Evolutionary conservation across 2,797 vertebrate species (phyloP).

Genomic region (Gymnoscopelus braueri): DNA sequence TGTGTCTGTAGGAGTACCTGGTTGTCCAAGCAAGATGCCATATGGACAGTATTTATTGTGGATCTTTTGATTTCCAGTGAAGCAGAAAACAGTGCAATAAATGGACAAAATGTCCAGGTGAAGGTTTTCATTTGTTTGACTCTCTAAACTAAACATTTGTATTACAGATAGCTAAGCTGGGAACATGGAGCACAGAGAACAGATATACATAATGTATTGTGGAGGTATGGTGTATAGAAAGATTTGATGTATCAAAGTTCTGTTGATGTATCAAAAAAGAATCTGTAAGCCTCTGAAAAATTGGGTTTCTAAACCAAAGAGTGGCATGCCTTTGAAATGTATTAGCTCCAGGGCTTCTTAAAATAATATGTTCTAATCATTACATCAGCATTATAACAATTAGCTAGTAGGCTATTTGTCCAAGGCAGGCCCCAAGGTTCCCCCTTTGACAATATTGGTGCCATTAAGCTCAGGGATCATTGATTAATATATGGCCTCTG

Average conservation of each 20-base stretch:
- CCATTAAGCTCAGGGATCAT: slow-evolving; percentile 50
- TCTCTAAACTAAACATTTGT: slow-evolving; percentile 18
- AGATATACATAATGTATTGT: not conserved
- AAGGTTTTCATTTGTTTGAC: slow-evolving; percentile 25
- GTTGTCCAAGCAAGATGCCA: too few relatives aligned
- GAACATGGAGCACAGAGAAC: slow-evolving; percentile 13
- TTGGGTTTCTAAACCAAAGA: not conserved
- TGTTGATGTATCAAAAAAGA: too few relatives aligned
- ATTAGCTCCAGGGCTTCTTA: not conserved
- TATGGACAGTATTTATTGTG: too few relatives aligned
- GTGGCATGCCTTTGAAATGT: slow-evolving; percentile 32
- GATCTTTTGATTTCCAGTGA: slow-evolving; percentile 30
- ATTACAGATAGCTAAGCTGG: slow-evolving; percentile 21
- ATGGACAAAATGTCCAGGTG: slow-evolving; percentile 18
- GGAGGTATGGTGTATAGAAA: too few relatives aligned
- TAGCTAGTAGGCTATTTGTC: slow-evolving; percentile 27
- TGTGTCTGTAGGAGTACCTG: slow-evolving; percentile 8
- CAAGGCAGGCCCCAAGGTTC: slow-evolving; percentile 30
- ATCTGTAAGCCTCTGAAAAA: not conserved
- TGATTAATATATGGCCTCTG: slow-evolving; percentile 52
- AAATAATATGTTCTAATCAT: slow-evolving; percentile 46
- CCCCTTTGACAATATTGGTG: slow-evolving; percentile 45
- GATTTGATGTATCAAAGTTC: too few relatives aligned
- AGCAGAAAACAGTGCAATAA: slow-evolving; percentile 33
- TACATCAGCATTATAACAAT: slow-evolving; percentile 26